Evolutionary conservation across 2,113 vertebrate genomes (phyloP).

Genomic region (Bubo bubo): DNA sequence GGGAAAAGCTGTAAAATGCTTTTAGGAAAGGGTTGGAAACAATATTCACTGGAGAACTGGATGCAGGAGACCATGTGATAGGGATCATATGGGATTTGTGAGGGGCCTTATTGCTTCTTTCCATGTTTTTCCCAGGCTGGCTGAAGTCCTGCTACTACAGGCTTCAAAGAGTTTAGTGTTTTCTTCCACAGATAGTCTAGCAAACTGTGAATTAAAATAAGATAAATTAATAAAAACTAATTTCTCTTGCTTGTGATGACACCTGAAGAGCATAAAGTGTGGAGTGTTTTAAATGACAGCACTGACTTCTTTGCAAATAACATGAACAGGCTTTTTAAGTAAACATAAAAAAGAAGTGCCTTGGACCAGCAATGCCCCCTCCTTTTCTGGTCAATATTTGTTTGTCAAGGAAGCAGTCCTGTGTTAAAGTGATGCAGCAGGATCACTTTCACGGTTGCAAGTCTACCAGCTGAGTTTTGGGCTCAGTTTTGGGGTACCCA

Average conservation of each 20-base stretch:
- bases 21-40: background rate
- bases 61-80: background rate
- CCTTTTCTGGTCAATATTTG: background rate
- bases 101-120: background rate
- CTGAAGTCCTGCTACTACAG: background rate
- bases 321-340: background rate
- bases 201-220: background rate
- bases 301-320: background rate
- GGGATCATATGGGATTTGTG: background rate
- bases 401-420: background rate
- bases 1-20: background rate
- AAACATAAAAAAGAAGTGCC: background rate
- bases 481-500: background rate
- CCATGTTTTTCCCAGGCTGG: background rate
- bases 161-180: background rate
- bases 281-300: background rate
- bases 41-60: background rate
- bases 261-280: background rate
- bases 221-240: background rate
- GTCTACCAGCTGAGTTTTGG: background rate
- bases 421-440: background rate
- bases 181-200: background rate
- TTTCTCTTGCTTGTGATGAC: background rate
- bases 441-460: background rate
- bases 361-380: background rate